phyloP scores from a whole-genome alignment of 2,113 vertebrate species.

The Macrotis lagotis region DNA sequence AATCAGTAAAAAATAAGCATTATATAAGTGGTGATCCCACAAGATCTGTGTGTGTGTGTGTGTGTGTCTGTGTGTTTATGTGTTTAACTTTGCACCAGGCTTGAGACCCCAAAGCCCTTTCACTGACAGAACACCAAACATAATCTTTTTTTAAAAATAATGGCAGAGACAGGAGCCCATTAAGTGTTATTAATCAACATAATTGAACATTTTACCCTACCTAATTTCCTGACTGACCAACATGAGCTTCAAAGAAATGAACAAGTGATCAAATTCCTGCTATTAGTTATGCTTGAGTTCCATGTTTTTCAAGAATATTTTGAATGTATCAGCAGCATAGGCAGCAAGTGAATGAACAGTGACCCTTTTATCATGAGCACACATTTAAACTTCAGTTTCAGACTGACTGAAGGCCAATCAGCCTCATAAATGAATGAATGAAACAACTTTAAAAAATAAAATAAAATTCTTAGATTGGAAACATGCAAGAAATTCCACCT shows the following conservation, averaged over 20 bases:
- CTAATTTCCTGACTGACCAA: background rate
- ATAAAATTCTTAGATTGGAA: background rate
- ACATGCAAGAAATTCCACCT: background rate
- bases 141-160: background rate
- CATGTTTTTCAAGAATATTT: background rate
- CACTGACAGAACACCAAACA: background rate
- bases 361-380: background rate
- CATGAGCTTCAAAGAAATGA: background rate
- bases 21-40: background rate
- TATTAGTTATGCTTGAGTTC: background rate
- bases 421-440: background rate
- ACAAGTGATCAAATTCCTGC: background rate
- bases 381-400: accelerated
- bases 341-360: background rate
- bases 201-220: background rate
- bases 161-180: background rate
- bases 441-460: background rate
- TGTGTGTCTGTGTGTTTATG: no score
- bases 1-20: conserved; percentile 20
- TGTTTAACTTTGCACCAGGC: background rate
- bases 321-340: background rate
- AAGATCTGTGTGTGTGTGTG: background rate
- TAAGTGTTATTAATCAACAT: background rate
- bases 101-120: background rate
- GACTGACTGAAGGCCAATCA: background rate